Evolutionary conservation across 2,797 vertebrate genomes (phyloP), one percentile per base, ranked within the genome.

Genomic region (Megaceryle alcyon): DNA sequence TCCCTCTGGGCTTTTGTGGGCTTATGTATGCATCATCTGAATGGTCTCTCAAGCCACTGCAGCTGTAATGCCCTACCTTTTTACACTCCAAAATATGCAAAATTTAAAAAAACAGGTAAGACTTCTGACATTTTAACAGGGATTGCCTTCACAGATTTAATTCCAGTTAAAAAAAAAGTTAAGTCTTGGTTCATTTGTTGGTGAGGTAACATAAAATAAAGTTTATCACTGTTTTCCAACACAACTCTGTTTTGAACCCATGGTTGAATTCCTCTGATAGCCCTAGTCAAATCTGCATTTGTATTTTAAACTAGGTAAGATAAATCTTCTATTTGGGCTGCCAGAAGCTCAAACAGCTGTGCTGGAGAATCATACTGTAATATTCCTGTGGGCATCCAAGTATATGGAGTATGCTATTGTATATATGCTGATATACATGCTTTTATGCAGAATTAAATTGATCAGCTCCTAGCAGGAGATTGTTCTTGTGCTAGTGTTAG

Each of bases 371-470:
- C 21, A 37, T 46, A 53, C 43, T 85, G 59, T 65, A 80, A 72
- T 85, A 75, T 77, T 93, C 93, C 88, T 68, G 14, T 75, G 79
- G 60, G 64, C 71, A 75, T 80, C 35, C 56, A 51, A 64, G 31
- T 53, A 61, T 31, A 28, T 4, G 5, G 61, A 76, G 15, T 26
- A 35, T 79, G 76, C 54, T 76, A 3, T 91, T 95, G 46, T 89
- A 59, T 69, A 13, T 59, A 41, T 61, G 51, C 87, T 91, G 82
- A 83, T 78, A 19, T 44, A 53, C 43, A 46, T 65, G 80, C 66
- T 92, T 94, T 79, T 90, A 86, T 79, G 69, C 70, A 84, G 43
- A 82, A 88, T 31, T 63, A 35, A 86, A 86, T 76, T 33, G 43
- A 84, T 94, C 46, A 53, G 39, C 79, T 88, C 23, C 44, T 79